Evolutionary conservation across 2,797 vertebrate species (phyloP), one percentile per base, ranked within the genome.

Genomic region (Alfaro cultratus): DNA sequence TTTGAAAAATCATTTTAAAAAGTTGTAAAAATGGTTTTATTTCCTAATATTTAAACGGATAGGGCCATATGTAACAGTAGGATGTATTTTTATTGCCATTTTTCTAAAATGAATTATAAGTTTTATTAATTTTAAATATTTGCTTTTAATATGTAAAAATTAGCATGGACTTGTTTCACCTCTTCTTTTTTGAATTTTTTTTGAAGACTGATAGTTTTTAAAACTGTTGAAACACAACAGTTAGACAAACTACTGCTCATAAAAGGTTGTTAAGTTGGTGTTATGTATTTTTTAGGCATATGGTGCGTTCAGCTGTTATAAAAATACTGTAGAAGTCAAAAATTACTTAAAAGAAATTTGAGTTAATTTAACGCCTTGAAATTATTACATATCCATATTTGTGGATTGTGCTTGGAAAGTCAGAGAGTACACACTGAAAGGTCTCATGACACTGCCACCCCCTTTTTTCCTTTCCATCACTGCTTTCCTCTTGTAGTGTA

Each of bases 401-500:
- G 55, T 82, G 76, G 71, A 75, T 34, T 77, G 73, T 86, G 80
- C 83, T 23, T 34, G 21, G 43, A 70, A 83, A 83, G 77, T 81
- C 84, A 46, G 36, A 71, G 67, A 85, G 73, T 71, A 73, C 41
- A 68, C 80, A 88, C 72, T 86, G 81, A 89, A 80, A 80, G 80
- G 77, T 84, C 82, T 83, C 49, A 72, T 90, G 87, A 88, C 88
- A 86, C 88, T 90, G 88, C 86, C 74, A 75, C 91, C 84, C 88
- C 86, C 89, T 93, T 85, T 71, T 89, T 87, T 88, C 83, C 89
- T 84, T 88, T 89, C 84, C 85, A 85, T 89, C 87, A 70, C 89
- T 75, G 26, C 86, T 89, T 85, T 92, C 91, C 91, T 89, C 86
- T 86, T 89, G 92, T 92, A 74, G 86, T 91, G 88, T 96, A 96